Evolutionary conservation across 35 echinoderm and acorn worm genomes (phyloP).

Genomic region (Amphiura filiformis): DNA sequence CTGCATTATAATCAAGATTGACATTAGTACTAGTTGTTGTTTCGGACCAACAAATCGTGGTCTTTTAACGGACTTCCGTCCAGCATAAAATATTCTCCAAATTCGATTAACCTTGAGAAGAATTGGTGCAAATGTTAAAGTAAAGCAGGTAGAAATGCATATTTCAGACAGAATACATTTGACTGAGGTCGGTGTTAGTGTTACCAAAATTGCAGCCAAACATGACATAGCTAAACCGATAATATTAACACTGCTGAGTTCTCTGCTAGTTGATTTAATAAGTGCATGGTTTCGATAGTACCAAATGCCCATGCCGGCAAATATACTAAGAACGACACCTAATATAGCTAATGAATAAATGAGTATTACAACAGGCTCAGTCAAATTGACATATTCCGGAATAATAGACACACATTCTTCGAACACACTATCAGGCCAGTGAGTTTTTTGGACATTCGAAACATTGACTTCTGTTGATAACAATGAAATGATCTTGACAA

Average conservation of each 20-base stretch:
- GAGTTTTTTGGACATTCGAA: not conserved
- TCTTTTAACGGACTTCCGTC: conserved; percentile 50
- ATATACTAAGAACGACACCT: not conserved
- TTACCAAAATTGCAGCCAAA: not conserved
- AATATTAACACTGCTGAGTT: conserved; percentile 6
- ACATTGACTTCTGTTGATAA: not conserved
- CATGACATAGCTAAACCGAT: not conserved
- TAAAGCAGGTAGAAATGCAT: conserved; percentile 11
- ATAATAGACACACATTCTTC: not conserved
- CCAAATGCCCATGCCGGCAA: not conserved
- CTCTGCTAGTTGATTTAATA: conserved; percentile 16
- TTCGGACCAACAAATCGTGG: conserved; percentile 54
- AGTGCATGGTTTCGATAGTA: conserved; percentile 13
- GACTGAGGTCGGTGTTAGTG: not conserved
- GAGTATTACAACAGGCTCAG: not conserved
- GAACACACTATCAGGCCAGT: not conserved
- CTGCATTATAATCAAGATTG: conserved; percentile 32
- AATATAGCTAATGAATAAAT: not conserved
- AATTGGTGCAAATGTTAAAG: conserved; percentile 8
- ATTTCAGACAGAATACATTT: not conserved
- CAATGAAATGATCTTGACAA: not conserved
- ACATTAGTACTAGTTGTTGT: conserved; percentile 38
- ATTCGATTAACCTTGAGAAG: conserved; percentile 50
- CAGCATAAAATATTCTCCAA: conserved; percentile 65
- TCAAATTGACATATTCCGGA: not conserved